A percentile compares a stretch with the other conserved stretches of the same genome.
These are phyloP conservation scores for Zoanthus sansibaricus DNA, from an alignment of 92 coral and sea anemone species.

Conservation along the genomic window DNA sequence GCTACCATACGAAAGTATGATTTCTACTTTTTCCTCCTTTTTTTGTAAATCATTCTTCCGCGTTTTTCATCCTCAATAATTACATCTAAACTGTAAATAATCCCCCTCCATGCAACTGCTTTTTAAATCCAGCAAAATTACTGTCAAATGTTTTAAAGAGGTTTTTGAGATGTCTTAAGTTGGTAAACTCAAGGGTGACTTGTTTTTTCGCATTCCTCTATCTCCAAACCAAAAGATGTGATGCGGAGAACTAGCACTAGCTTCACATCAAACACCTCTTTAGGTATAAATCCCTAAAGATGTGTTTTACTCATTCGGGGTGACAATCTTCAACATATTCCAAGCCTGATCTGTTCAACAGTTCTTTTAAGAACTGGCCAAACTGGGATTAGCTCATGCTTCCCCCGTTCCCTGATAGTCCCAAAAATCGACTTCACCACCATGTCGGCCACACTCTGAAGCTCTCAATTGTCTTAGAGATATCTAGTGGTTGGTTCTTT, in stretches of 20 bases:
- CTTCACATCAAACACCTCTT: slow-evolving; percentile 24
- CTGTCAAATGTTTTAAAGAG: slow-evolving; percentile 1
- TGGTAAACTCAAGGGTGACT: background rate
- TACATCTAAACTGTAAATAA: background rate
- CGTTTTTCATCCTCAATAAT: slow-evolving; percentile 10
- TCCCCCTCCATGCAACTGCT: background rate
- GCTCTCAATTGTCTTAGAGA: slow-evolving; percentile 38
- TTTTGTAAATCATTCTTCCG: background rate
- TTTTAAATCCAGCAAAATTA: slow-evolving; percentile 2
- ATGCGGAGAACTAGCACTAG: background rate
- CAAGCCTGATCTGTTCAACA: slow-evolving; percentile 1
- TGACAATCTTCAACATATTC: slow-evolving; percentile 9
- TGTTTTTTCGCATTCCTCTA: slow-evolving; percentile 19
- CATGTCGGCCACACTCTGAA: slow-evolving; percentile 25
- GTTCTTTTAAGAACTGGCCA: slow-evolving; percentile 36
- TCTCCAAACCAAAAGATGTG: slow-evolving; percentile 19
- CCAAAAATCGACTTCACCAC: slow-evolving; percentile 54
- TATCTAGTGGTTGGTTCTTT: slow-evolving; percentile 18
- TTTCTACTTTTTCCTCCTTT: slow-evolving; percentile 21
- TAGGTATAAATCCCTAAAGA: slow-evolving; percentile 21
- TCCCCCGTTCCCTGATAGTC: slow-evolving; percentile 54
- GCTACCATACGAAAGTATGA: background rate
- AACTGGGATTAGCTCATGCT: slow-evolving; percentile 46
- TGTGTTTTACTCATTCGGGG: slow-evolving; percentile 42
- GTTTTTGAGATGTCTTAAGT: background rate